phyloP scores from a whole-genome alignment of 2,888 invertebrate species.

The Aproaerema taeniolella region DNA sequence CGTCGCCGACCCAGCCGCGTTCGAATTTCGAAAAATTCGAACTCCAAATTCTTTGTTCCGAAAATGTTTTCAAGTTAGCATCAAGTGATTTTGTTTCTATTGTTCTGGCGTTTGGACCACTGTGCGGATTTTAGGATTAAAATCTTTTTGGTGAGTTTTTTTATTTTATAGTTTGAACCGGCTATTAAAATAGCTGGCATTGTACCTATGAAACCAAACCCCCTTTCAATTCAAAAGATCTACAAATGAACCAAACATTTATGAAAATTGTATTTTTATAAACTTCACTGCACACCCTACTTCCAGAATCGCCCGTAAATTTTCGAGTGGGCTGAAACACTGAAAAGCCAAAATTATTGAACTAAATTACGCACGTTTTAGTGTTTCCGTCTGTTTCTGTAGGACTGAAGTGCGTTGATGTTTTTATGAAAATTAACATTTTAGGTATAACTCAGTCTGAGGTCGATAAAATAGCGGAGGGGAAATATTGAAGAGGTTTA shows the following conservation, averaged over 20 bases:
- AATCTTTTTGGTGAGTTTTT: slow-evolving; percentile 7
- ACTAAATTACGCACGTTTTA: slow-evolving; percentile 5
- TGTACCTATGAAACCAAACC: too few relatives aligned
- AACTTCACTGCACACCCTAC: too few relatives aligned
- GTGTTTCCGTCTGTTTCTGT: slow-evolving; percentile 4
- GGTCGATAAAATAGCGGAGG: background rate
- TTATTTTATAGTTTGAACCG: too few relatives aligned
- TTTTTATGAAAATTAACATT: slow-evolving; percentile 4
- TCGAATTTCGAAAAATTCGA: slow-evolving; percentile 25
- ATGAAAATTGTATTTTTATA: too few relatives aligned
- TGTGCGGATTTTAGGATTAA: slow-evolving; percentile 16
- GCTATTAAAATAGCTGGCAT: too few relatives aligned
- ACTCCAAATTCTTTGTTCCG: slow-evolving; percentile 31
- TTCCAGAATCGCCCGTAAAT: too few relatives aligned
- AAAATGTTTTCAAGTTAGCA: slow-evolving; percentile 28
- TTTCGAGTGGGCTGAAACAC: too few relatives aligned
- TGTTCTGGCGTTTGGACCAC: slow-evolving; percentile 10
- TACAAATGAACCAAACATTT: too few relatives aligned
- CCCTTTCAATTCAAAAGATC: too few relatives aligned
- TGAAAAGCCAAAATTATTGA: slow-evolving; percentile 7
- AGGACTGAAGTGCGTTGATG: slow-evolving; percentile 4
- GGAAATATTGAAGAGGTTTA: background rate
- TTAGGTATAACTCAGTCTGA: background rate
- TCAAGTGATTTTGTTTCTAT: slow-evolving; percentile 26
- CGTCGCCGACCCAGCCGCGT: slow-evolving; percentile 35